Evolutionary conservation across 2,797 vertebrate genomes (phyloP).

Genomic region (Prionace glauca): DNA sequence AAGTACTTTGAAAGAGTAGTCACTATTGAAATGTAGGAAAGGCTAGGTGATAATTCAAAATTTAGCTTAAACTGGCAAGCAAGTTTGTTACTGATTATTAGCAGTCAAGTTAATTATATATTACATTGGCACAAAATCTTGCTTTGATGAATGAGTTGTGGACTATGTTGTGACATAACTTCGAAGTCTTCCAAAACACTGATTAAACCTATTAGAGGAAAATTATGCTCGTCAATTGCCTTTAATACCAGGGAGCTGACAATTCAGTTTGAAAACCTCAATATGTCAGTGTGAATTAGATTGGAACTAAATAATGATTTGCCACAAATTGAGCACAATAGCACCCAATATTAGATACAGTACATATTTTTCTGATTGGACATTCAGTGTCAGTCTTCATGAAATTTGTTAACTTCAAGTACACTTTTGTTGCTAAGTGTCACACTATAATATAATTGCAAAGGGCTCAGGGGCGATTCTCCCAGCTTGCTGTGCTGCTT

Average conservation of each 20-base stretch:
- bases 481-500: too few relatives aligned
- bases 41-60: slow-evolving; percentile 3
- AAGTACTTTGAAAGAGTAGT: background rate
- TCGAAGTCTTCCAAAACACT: slow-evolving; percentile 68
- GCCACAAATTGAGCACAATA: slow-evolving; percentile 55
- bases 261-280: slow-evolving; percentile 71
- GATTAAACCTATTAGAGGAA: slow-evolving; percentile 75
- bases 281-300: slow-evolving; percentile 56
- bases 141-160: slow-evolving; percentile 63
- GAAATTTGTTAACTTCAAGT: background rate
- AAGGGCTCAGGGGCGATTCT: too few relatives aligned
- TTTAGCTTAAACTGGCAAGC: background rate
- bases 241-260: slow-evolving; percentile 66
- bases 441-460: background rate
- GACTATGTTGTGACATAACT: slow-evolving; percentile 58
- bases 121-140: slow-evolving; percentile 63
- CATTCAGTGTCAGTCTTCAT: background rate
- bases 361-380: slow-evolving; percentile 10
- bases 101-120: slow-evolving; percentile 68
- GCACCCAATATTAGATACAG: background rate
- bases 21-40: background rate
- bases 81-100: slow-evolving; percentile 46
- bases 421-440: background rate
- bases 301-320: slow-evolving; percentile 55
- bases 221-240: slow-evolving; percentile 73